Evolutionary conservation across 2,113 vertebrate genomes (phyloP), one percentile per base, ranked within the genome.

Genomic region (Macroglossus sobrinus): DNA sequence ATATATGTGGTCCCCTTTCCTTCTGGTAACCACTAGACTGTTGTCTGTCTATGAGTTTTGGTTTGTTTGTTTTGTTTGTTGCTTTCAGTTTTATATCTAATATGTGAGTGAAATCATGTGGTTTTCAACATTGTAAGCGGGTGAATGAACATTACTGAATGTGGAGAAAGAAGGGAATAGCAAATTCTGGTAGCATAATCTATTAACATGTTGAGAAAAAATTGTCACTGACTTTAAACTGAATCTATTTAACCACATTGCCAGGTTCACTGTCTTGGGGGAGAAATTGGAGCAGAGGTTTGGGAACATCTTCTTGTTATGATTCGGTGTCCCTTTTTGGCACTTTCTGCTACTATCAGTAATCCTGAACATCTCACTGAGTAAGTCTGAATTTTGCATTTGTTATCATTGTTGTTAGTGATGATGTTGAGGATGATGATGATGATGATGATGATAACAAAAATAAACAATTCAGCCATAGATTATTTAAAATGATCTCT

Each of bases 231-330:
- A 35, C 66, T 87, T 69, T 72, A 43, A 33, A 43, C 40, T 61
- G 13, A 59, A 26, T 3, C 2, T 69, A 3, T 57, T 53, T 80
- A 50, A 63, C 1, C 22, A 16, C 5, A 0, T 84, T 66, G 9
- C 40, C 38, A 98, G 98, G 93, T 98, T 14, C 98, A 98, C 90
- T 98, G 97, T 93, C 97, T 98, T 78, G 98, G 97, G 0, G 89
- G 95, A 90, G 98, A 98, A 97, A 97, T 98, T 74, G 98, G 98
- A 94, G 98, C 97, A 85, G 98, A 98, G 64, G 82, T 98, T 94
- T 98, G 98, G 98, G 98, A 98, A 14, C 98, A 98, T 92, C 94
- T 98, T 53, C 89, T 98, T 30, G 97, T 97, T 75, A 98, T 97
- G 97, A 98, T 98, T 94, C 96, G 91, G 22, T 98, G 98, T 89